These are phyloP conservation scores for Podarcis muralis DNA, from an alignment of 2,113 vertebrate genomes.

Conservation along the genomic window DNA sequence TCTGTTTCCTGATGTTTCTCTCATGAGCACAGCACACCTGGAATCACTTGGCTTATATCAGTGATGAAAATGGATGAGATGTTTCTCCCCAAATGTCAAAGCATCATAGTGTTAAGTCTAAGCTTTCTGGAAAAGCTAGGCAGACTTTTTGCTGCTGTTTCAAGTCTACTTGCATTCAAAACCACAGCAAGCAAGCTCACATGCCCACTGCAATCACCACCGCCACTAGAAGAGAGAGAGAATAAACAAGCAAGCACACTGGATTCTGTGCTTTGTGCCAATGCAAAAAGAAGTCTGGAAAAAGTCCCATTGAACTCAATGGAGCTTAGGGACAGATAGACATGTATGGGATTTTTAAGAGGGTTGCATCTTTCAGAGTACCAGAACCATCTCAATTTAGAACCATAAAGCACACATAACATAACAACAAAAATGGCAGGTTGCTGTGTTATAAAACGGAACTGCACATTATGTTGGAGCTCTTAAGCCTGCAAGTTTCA, in stretches of 20 bases:
- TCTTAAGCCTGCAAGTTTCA: not conserved
- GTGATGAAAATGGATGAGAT: not conserved
- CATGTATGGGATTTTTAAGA: not conserved
- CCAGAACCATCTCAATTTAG: not conserved
- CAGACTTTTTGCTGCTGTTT: not conserved
- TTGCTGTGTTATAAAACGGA: not conserved
- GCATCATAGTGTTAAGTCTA: not conserved
- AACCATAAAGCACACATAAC: not conserved
- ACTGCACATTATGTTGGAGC: not conserved
- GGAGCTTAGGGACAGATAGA: not conserved
- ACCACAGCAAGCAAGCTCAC: not conserved
- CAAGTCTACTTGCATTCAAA: not conserved
- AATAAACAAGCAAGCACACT: not conserved
- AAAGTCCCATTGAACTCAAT: not conserved
- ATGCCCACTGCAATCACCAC: not conserved
- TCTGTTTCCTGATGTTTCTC: not conserved
- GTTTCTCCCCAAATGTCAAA: not conserved
- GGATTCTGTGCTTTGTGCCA: not conserved
- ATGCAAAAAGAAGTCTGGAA: not conserved
- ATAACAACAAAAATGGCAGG: not conserved
- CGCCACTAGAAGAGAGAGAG: not conserved
- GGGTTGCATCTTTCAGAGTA: not conserved
- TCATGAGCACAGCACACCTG: not conserved
- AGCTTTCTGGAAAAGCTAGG: not conserved
- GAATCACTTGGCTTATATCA: not conserved